Evolutionary conservation across 1,140 invertebrate genomes (phyloP), one percentile per base, ranked within the genome.

Genomic region (Pissodes strobi): DNA sequence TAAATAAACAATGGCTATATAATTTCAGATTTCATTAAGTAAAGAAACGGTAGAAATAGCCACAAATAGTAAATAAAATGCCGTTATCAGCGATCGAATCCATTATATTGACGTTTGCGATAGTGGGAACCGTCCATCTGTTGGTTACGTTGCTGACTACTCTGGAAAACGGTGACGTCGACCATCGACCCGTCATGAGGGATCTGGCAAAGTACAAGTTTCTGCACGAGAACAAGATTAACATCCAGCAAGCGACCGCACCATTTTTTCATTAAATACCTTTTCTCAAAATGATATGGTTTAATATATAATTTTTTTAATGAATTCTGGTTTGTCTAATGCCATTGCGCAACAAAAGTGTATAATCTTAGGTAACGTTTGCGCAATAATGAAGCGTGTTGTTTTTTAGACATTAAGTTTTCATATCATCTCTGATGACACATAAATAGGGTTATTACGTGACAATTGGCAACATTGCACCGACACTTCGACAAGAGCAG

Each of bases 101-200:
- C 5, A 65, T 68, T 9, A 19, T 68, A 12, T 19, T 68, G 17
- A 68, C 67, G 13, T 61, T 64, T 25, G 57, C 62, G 2, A 68
- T 68, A 41, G 55, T 68, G n/a, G 67, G 67, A 17, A 62, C 62
- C 38, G 67, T 68, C 10, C 67, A 68, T 48, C 43, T 68, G 15
- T 8, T 68, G 8, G 57, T 68, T 13, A 65, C 62, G 12, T 22
- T 68, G 1, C 52, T 68, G 8, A 15, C 55, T 15, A 34, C 15
- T 12, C 12, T 68, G 41, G 67, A 68, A 15, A 64, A 43, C 18
- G 39, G 57, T 25, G 49, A 61, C 3, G 18, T 23, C 2, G 67
- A 65, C 25, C 22, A 58, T 18, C 25, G 62, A 61, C 27, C 49
- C 1, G 46, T 68, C 8, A 68, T 68, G 67, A 55, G 37, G 19